Evolutionary conservation across 2,888 invertebrate genomes (phyloP).

Genomic region (Sesia apiformis): DNA sequence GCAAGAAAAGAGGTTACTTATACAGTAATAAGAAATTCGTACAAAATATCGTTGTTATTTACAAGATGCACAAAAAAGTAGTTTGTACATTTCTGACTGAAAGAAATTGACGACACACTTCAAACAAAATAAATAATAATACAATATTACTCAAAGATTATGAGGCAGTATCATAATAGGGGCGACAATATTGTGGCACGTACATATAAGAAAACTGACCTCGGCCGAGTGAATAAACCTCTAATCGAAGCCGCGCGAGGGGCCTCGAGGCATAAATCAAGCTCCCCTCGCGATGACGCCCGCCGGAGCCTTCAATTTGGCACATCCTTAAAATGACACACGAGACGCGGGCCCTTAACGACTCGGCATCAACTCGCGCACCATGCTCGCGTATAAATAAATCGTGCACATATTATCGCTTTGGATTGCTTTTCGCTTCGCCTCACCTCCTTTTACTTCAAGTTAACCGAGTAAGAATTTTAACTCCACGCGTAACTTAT

Average conservation of each 20-base stretch:
- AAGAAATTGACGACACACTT: not conserved
- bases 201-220: constrained; percentile 61
- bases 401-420: constrained; percentile 29
- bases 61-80: too few species aligned
- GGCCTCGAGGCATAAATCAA: constrained; percentile 63
- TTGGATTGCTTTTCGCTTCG: too few species aligned
- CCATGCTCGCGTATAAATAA: constrained; percentile 36
- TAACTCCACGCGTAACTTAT: too few species aligned
- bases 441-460: too few species aligned
- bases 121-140: not conserved
- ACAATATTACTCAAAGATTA: not conserved
- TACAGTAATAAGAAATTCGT: too few species aligned
- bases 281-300: constrained; percentile 64
- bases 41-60: too few species aligned
- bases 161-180: constrained; percentile 29
- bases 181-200: constrained; percentile 36
- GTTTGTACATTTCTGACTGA: too few species aligned
- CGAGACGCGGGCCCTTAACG: constrained; percentile 67
- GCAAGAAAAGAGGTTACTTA: too few species aligned
- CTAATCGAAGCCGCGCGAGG: constrained; percentile 40
- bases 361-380: constrained; percentile 28
- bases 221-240: constrained; percentile 66
- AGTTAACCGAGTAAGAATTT: too few species aligned
- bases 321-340: constrained; percentile 75
- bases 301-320: constrained; percentile 72